Base-by-base conservation (phyloP, 1,140 invertebrate species). In the Lepidurus couesii region DNA sequence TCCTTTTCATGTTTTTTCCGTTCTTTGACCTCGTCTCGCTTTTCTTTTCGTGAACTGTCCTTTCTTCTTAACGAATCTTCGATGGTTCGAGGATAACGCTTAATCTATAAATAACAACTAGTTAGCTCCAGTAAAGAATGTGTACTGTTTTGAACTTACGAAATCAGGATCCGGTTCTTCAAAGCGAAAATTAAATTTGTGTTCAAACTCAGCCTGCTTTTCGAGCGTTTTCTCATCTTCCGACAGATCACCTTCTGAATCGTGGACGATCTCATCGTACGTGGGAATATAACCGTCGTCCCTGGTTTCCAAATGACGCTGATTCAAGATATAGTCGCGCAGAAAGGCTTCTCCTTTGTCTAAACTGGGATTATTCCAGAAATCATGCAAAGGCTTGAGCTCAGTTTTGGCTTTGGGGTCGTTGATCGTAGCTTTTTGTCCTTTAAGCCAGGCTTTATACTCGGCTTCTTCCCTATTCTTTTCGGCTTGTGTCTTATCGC, bases 131-230 rank as follows among this genome's bases (percentile, higher is more conserved):
- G 5, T 34, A 80, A 47, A n/a, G 80, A 34, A 75, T 73, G n/a
- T 13, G 47, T 6, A 44, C 44, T 78, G 76, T 13, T 24, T 16
- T 26, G 42, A 83, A 88, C 89, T 89, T 85, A 95, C 92, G 88
- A 96, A 97, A 82, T 98, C 94, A 76, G 92, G 89, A 86, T 98
- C 96, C 0, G 96, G 96, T 86, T 98, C 96, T 86, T 99, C 95
- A 86, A 93, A 99, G 81, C 97, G 89, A 84, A 97, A 98, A 86
- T 98, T 98, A 83, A 93, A 98, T 83, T 98, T 97, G 44, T 94
- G 89, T 83, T 98, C 97, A 88, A 98, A 98, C 85, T 93, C 89
- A 74, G 95, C 93, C 84, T 96, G 93, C 82, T 91, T 89, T 81
- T 93, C 90, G 16, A 95, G 87, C 16, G 86, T 82, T 81, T 89